phyloP scores from a whole-genome alignment of 2,888 invertebrate genomes.

The Dicyrtoma fusca region DNA sequence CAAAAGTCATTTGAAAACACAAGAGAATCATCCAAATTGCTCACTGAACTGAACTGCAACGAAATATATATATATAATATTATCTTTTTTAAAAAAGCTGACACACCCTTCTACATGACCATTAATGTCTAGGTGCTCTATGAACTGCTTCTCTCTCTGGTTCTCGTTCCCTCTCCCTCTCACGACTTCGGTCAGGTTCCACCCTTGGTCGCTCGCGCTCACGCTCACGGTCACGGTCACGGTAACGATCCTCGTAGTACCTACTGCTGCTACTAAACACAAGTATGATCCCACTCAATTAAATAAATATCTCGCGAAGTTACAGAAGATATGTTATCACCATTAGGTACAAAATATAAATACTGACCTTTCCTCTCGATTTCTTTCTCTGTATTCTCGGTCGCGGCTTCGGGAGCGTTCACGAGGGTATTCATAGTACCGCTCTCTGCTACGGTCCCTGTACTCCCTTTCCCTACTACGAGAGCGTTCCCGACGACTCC shows the following conservation, averaged over 20 bases:
- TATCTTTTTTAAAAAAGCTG: background rate
- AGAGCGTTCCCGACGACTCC: constrained; percentile 72
- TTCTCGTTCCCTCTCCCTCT: constrained; percentile 60
- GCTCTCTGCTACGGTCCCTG: constrained; percentile 65
- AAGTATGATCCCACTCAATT: background rate
- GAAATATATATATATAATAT: background rate
- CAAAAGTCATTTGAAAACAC: too few relatives aligned
- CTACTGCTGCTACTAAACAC: constrained; percentile 59
- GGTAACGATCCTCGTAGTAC: constrained; percentile 87
- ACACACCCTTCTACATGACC: background rate
- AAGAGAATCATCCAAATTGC: too few relatives aligned
- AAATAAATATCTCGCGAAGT: background rate
- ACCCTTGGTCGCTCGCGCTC: constrained; percentile 66
- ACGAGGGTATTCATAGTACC: constrained; percentile 68
- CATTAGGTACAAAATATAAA: background rate
- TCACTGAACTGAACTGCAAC: constrained; percentile 4
- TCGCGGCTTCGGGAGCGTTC: constrained; percentile 84
- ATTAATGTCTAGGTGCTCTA: constrained; percentile 52
- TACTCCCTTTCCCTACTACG: constrained; percentile 71
- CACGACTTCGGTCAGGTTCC: constrained; percentile 66
- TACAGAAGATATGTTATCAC: background rate
- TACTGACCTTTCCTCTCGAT: constrained; percentile 73
- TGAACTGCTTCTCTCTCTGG: constrained; percentile 65
- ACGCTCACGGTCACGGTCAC: constrained; percentile 68
- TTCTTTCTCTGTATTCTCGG: constrained; percentile 74